Base-by-base conservation (phyloP, 2,888 invertebrate species). In the Acrobasis consociella region DNA sequence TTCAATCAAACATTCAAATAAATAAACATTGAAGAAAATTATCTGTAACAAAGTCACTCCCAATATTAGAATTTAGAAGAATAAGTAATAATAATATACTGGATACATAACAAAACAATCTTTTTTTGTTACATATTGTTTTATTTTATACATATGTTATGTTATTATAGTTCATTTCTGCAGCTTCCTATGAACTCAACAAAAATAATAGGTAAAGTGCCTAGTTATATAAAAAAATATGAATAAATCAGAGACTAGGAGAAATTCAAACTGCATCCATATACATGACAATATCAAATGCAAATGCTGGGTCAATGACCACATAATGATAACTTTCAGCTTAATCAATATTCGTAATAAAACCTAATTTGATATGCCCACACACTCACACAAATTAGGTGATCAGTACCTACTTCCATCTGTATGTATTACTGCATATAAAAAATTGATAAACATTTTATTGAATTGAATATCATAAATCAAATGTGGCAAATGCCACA, bases 191-290 rank as follows among this genome's bases (percentile, higher is more conserved):
- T 22, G 22, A 42, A 10, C 10, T 10, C 10, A 42, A 10, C 42
- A 42, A 11, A 10, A 42, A 42, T 11, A 42, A 42, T 39, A 39
- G 10, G 10, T 11, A 10, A 42, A 42, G 10, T 10, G n/a, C n/a
- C n/a, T n/a, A 42, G 8, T 42, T 10, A 42, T 53, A 22, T 22
- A 22, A 22, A 22, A 22, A 22, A 22, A 22, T 22, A 22, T 22
- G 22, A 22, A 22, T 9, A 31, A 37, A 55, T 37, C 37, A 55
- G 58, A 42, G 42, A 58, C 49, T 58, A 22, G 46, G 46, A 42
- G 22, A 58, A 58, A 58, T 16, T 46, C 46, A 42, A 46, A 58
- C 46, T 58, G 58, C 58, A 58, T 58, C 31, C 53, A 53, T 53
- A 53, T 22, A 53, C 13, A 53, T 46, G 11, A 17, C 42, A 46